These are phyloP conservation scores for Arrhopalites spinosus DNA, from an alignment of 2,888 invertebrate genomes.

Conservation along the genomic window DNA sequence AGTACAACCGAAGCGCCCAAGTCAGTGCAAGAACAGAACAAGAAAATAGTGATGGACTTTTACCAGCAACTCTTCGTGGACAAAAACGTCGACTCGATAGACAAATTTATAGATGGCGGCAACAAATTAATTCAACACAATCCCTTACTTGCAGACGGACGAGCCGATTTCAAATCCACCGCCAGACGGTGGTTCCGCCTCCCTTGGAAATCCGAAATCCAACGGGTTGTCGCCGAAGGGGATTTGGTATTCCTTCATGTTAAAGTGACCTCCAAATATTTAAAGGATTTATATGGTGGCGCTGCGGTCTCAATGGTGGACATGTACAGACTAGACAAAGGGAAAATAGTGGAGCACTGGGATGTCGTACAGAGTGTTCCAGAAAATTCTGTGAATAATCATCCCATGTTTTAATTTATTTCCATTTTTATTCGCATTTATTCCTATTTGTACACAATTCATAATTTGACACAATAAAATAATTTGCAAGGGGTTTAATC, in stretches of 20 bases:
- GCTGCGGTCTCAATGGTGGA: not conserved
- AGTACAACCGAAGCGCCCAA: too few species aligned
- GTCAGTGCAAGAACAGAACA: not conserved
- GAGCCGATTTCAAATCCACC: not conserved
- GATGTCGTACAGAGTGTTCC: not conserved
- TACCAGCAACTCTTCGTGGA: not conserved
- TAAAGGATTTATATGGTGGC: not conserved
- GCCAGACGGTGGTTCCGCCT: not conserved
- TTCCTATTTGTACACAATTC: too few species aligned
- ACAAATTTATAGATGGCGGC: not conserved
- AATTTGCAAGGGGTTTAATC: too few species aligned
- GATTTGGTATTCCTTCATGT: not conserved
- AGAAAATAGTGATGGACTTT: not conserved
- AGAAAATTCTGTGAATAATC: not conserved
- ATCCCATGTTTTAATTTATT: not conserved
- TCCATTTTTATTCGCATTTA: too few species aligned
- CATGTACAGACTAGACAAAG: not conserved
- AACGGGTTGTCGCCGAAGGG: not conserved
- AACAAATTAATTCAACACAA: not conserved
- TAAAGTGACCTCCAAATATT: not conserved
- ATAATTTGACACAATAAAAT: too few species aligned
- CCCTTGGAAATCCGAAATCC: not conserved
- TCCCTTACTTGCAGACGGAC: not conserved
- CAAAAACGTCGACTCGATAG: not conserved
- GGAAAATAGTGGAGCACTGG: constrained; percentile 1